Conservation (phyloP, 2,113 vertebrate species). For the Raja brachyura region DNA sequence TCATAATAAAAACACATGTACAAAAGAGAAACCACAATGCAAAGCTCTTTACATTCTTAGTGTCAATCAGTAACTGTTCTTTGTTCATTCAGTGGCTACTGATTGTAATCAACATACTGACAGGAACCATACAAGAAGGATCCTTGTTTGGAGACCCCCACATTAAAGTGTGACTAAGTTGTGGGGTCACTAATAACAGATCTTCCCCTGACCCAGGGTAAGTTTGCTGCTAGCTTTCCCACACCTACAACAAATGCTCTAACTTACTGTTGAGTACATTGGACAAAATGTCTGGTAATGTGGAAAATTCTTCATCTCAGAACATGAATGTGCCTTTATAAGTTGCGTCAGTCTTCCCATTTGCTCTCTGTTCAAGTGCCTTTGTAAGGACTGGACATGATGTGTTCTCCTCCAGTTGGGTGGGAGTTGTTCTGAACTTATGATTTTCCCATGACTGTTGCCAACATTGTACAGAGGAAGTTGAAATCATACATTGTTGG, state of each 20-base stretch:
- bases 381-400: background rate
- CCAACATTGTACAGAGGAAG: background rate
- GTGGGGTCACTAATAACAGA: background rate
- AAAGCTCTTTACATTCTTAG: too few relatives aligned
- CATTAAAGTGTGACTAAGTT: background rate
- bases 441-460: slow-evolving; percentile 22
- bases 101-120: background rate
- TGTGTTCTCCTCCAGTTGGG: slow-evolving; percentile 16
- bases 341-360: background rate
- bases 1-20: too few relatives aligned
- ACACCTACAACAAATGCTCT: background rate
- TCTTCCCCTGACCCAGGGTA: background rate
- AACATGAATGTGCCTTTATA: background rate
- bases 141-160: background rate
- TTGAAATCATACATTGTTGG: background rate
- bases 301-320: slow-evolving; percentile 16
- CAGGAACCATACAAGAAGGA: background rate
- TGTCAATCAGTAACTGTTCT: too few relatives aligned
- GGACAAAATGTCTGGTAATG: too few relatives aligned
- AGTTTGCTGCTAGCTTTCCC: background rate
- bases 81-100: too few relatives aligned
- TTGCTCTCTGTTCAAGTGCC: background rate
- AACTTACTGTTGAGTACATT: background rate
- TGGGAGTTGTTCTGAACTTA: background rate
- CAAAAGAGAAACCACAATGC: too few relatives aligned